Percentiles rank a stretch among this genome's conserved stretches.
These are phyloP conservation scores for Drosophila nigricruria DNA, from an alignment of 2,888 invertebrate genomes.

Conservation along the genomic window DNA sequence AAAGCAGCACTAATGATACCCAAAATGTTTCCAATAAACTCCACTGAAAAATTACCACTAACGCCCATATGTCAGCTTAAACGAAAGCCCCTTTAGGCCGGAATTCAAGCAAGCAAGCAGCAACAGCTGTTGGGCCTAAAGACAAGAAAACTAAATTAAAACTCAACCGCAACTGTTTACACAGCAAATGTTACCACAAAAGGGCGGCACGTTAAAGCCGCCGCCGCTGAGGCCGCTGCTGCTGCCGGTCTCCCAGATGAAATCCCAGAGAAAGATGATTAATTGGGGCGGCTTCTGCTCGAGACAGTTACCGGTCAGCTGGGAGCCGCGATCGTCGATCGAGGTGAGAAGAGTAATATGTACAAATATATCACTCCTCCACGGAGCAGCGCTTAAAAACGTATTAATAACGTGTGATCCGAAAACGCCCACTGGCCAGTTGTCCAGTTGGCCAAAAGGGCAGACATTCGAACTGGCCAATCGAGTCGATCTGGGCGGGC, in stretches of 20 bases:
- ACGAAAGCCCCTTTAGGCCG: conserved; percentile 50
- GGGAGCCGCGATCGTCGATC: conserved; percentile 33
- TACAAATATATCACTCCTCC: conserved; percentile 82
- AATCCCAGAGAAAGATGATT: conserved; percentile 72
- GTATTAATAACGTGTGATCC: conserved; percentile 75
- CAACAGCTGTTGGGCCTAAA: conserved; percentile 64
- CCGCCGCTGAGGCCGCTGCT: conserved; percentile 8
- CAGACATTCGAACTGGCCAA: conserved; percentile 48
- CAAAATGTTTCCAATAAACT: conserved; percentile 66
- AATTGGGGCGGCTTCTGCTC: conserved; percentile 68
- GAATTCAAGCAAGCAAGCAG: background rate
- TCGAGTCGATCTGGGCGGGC: conserved; percentile 57
- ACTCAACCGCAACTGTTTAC: conserved; percentile 80
- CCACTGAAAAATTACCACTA: conserved; percentile 74
- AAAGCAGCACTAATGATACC: conserved; percentile 51
- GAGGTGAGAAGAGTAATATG: conserved; percentile 80
- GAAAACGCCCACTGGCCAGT: conserved; percentile 58
- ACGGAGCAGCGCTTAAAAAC: conserved; percentile 69
- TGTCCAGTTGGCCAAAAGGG: conserved; percentile 29
- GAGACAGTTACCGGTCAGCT: conserved; percentile 35
- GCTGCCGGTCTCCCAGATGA: conserved; percentile 13
- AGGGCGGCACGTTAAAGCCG: conserved; percentile 55
- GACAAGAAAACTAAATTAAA: conserved; percentile 77
- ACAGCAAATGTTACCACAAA: conserved; percentile 80
- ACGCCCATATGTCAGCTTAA: conserved; percentile 81